A percentile compares a stretch with the other conserved stretches of the same genome.
These are phyloP conservation scores for Mactromeris polynyma DNA, from an alignment of 2,888 invertebrate species.

Conservation along the genomic window DNA sequence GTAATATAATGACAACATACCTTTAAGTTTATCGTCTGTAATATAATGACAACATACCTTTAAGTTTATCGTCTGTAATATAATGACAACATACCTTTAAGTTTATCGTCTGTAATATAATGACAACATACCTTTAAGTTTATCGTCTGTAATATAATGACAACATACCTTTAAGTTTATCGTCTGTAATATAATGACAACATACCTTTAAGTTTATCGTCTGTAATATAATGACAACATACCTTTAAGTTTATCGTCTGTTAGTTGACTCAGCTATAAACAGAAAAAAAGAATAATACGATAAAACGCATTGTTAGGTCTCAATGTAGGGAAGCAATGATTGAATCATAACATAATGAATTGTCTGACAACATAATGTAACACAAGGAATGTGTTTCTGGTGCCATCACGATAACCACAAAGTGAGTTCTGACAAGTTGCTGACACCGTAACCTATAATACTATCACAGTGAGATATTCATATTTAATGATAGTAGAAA, in stretches of 20 bases:
- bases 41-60: too few species aligned
- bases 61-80: too few species aligned
- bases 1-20: too few species aligned
- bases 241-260: conserved; percentile 73
- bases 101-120: too few species aligned
- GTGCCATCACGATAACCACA: background rate
- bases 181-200: too few species aligned
- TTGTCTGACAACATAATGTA: background rate
- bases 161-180: too few species aligned
- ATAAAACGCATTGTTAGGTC: background rate
- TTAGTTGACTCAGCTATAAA: conserved; percentile 72
- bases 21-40: too few species aligned
- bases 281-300: conserved; percentile 10
- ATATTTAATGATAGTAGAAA: background rate
- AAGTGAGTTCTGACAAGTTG: background rate
- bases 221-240: conserved; percentile 21
- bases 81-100: too few species aligned
- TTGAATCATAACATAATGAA: background rate
- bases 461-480: background rate
- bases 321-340: background rate
- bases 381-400: background rate
- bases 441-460: background rate
- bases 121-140: too few species aligned
- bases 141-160: too few species aligned
- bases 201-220: too few species aligned